Base-by-base conservation (phyloP, 2,113 vertebrate genomes). In the Tetrax tetrax region DNA sequence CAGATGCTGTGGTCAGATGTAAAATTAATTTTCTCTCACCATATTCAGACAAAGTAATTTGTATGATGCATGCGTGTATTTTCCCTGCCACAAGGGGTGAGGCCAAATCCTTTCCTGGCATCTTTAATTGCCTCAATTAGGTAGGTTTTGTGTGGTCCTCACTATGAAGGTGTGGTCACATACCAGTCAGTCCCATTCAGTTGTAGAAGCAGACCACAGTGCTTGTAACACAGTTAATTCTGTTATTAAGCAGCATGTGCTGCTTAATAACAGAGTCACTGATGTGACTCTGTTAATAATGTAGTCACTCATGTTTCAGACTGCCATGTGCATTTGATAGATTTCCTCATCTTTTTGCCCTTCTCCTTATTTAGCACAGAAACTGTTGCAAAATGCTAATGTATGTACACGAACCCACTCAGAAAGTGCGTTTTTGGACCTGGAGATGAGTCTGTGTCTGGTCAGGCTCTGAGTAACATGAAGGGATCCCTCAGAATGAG, bases 11-110 rank as follows among this genome's bases (percentile, higher is more conserved):
- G 53, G 61, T 76, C 7, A n/a, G 45, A 75, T 81, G 68, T 86
- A 22, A 96, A 97, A 96, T 63, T 51, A 72, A 83, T 96, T 93
- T 91, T 80, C 85, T 87, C 60, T 88, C 37, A 21, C 77, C 56
- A n/a, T 72, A 77, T 68, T 87, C 79, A 71, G 71, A 50, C 51
- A n/a, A 83, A 94, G 41, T n/a, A 37, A 78, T 89, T 88, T 41
- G 61, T 77, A 54, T 53, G 57, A 70, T 56, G 63, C 37, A 25
- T 48, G 35, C 5, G 1, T 83, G 19, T 29, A 11, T 94, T 91
- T 93, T 93, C n/a, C 57, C 53, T 79, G 75, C 68, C 68, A 66
- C 71, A 68, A 90, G 93, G n/a, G 35, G 33, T n/a, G 57, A 95
- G 65, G 68, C 45, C 53, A 71, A 64, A 72, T 92, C 72, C 60